Percentiles rank a stretch among this genome's conserved stretches.
Evolutionary conservation across 2,888 invertebrate species (phyloP).

Genomic region (Yponomeuta plumbellus): DNA sequence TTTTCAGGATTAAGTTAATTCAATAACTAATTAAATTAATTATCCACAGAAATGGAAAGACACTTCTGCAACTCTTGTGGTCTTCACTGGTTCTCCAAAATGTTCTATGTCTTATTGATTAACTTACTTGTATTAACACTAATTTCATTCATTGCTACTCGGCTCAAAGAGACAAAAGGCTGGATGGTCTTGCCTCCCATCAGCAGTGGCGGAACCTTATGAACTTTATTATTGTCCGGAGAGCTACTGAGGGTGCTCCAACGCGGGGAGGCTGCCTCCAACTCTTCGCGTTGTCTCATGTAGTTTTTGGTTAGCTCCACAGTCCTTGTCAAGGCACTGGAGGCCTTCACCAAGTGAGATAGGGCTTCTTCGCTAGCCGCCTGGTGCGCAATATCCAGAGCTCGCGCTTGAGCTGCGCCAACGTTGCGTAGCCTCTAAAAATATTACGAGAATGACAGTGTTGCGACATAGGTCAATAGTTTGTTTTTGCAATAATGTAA

Average conservation of each 20-base stretch:
- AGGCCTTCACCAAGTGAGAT: slow-evolving; percentile 53
- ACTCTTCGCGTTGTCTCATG: slow-evolving; percentile 42
- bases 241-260: slow-evolving; percentile 54
- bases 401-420: slow-evolving; percentile 43
- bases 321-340: slow-evolving; percentile 47
- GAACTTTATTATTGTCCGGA: slow-evolving; percentile 46
- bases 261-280: slow-evolving; percentile 41
- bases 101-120: no score
- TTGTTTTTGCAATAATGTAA: background rate
- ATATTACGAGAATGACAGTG: background rate
- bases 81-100: no score
- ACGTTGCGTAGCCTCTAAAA: slow-evolving; percentile 50
- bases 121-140: slow-evolving; percentile 44
- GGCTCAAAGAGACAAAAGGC: slow-evolving; percentile 58
- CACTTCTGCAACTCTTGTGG: no score
- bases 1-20: no score
- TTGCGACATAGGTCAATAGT: background rate
- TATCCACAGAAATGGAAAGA: no score
- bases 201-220: slow-evolving; percentile 56
- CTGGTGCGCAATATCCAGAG: slow-evolving; percentile 52
- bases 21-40: no score
- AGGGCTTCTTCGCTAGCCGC: slow-evolving; percentile 49
- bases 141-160: slow-evolving; percentile 39
- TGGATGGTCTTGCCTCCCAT: slow-evolving; percentile 61
- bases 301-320: slow-evolving; percentile 48